Evolutionary conservation across 2,113 vertebrate genomes (phyloP).

Genomic region (Chiloscyllium plagiosum): DNA sequence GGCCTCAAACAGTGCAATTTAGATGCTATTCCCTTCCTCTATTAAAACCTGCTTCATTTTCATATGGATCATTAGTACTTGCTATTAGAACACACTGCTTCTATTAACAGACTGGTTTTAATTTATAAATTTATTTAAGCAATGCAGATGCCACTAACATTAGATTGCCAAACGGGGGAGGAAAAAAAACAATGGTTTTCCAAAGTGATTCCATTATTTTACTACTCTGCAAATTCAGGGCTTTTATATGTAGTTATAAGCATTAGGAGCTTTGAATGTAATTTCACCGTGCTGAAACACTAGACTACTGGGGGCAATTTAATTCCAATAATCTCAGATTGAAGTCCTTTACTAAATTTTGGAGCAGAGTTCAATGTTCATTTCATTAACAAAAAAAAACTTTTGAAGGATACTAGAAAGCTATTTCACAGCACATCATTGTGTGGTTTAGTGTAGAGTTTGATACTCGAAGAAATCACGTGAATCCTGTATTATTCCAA

Average conservation of each 20-base stretch:
- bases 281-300: slow-evolving; percentile 42
- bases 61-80: slow-evolving; percentile 46
- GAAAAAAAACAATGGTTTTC: slow-evolving; percentile 38
- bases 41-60: slow-evolving; percentile 43
- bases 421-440: background rate
- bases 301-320: slow-evolving; percentile 43
- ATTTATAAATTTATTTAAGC: slow-evolving; percentile 40
- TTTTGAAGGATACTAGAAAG: background rate
- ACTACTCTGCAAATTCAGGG: slow-evolving; percentile 17
- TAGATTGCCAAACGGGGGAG: slow-evolving; percentile 18
- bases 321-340: slow-evolving; percentile 41
- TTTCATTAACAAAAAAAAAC: slow-evolving; percentile 29
- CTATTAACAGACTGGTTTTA: slow-evolving; percentile 43
- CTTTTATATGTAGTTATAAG: slow-evolving; percentile 36
- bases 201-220: slow-evolving; percentile 37
- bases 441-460: background rate
- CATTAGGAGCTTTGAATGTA: slow-evolving; percentile 43
- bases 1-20: slow-evolving; percentile 41
- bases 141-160: slow-evolving; percentile 39
- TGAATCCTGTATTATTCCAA: background rate
- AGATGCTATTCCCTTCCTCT: slow-evolving; percentile 41
- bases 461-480: background rate
- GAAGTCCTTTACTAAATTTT: slow-evolving; percentile 46
- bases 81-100: slow-evolving; percentile 44
- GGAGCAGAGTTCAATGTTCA: slow-evolving; percentile 41